A percentile compares a stretch with the other conserved stretches of the same genome.
These are phyloP conservation scores for Tachuris rubrigastra DNA, from an alignment of 2,113 vertebrate species.

Conservation along the genomic window DNA sequence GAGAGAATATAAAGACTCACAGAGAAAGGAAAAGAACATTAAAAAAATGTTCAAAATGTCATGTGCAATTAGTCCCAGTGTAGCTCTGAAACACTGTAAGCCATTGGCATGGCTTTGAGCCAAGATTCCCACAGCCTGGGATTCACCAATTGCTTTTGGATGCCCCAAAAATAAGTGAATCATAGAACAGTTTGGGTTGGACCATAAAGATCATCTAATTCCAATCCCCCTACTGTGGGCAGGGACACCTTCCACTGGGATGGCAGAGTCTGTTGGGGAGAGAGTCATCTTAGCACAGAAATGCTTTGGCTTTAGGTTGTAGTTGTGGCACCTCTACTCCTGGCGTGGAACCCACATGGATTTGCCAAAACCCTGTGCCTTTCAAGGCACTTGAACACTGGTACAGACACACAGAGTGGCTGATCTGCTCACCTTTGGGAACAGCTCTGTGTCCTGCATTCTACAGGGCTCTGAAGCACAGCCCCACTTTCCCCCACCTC, in stretches of 20 bases:
- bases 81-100: neutral
- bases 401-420: neutral
- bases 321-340: neutral
- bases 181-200: neutral
- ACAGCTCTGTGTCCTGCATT: neutral
- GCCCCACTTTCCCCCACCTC: neutral
- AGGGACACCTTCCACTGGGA: neutral
- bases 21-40: neutral
- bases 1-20: neutral
- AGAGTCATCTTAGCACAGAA: neutral
- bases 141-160: neutral
- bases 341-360: neutral
- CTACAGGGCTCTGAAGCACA: neutral
- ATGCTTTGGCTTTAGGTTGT: neutral
- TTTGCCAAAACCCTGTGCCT: neutral
- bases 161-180: neutral
- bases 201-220: neutral
- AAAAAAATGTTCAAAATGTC: neutral
- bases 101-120: neutral
- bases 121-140: neutral
- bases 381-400: neutral
- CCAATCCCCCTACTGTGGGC: neutral
- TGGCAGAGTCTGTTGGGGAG: neutral
- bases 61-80: neutral
- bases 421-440: fast-evolving